Evolutionary conservation across 2,113 vertebrate species (phyloP).

Genomic region (Grantiella picta): DNA sequence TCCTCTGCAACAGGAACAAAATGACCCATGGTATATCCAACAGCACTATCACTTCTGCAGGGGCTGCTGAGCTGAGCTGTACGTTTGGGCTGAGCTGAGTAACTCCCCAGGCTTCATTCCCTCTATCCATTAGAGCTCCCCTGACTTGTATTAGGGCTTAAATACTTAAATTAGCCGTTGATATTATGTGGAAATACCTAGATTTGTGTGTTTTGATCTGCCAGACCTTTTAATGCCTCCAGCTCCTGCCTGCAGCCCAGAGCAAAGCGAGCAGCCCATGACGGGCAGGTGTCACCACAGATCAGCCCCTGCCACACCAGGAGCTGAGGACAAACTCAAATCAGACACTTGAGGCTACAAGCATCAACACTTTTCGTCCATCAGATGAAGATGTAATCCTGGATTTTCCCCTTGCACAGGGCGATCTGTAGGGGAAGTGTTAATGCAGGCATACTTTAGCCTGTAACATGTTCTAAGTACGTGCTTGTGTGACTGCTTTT

Average conservation of each 20-base stretch:
- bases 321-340: neutral
- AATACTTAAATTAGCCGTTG: neutral
- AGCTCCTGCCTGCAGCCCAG: neutral
- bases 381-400: neutral
- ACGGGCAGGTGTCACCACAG: fast-evolving
- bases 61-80: neutral
- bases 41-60: neutral
- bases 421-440: neutral
- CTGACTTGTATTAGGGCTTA: neutral
- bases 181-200: neutral
- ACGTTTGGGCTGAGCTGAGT: neutral
- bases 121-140: neutral
- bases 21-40: neutral
- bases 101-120: neutral
- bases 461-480: neutral
- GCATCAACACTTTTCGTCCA: neutral
- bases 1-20: neutral
- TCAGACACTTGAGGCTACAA: neutral
- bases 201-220: neutral
- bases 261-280: fast-evolving
- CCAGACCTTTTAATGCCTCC: neutral
- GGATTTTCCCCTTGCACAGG: neutral
- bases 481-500: neutral
- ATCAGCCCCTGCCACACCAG: neutral
- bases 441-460: neutral